Evolutionary conservation across 2,797 vertebrate genomes (phyloP).

Genomic region (Sebastes oblongus): DNA sequence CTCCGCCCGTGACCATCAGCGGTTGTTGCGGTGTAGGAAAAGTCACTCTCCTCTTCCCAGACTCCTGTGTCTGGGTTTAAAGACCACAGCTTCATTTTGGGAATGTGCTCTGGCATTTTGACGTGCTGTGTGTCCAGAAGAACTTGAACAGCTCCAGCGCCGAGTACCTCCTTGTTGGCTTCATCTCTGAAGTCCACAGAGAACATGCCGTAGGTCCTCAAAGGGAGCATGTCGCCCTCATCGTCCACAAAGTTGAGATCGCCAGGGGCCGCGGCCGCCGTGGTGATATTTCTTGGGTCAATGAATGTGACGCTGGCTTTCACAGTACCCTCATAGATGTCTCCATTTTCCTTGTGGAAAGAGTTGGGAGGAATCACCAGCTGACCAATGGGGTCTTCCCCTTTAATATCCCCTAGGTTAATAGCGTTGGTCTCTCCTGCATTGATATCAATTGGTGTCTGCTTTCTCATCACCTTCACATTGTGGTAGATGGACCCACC

Average conservation of each 20-base stretch:
- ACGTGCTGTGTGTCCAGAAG: conserved; percentile 89
- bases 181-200: conserved; percentile 91
- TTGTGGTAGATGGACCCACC: conserved; percentile 91
- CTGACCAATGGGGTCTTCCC: conserved; percentile 87
- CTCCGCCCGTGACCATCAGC: conserved; percentile 72
- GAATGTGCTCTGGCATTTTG: conserved; percentile 89
- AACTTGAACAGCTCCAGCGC: conserved; percentile 86
- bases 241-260: conserved; percentile 91
- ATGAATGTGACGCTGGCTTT: conserved; percentile 95
- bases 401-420: conserved; percentile 84
- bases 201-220: conserved; percentile 97
- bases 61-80: conserved; percentile 91
- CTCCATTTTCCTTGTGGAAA: conserved; percentile 86
- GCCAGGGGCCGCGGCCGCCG: conserved; percentile 86
- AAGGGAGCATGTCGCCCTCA: conserved; percentile 89
- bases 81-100: conserved; percentile 95
- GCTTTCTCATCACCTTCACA: conserved; percentile 90
- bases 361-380: conserved; percentile 88
- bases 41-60: conserved; percentile 92
- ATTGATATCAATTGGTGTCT: conserved; percentile 84
- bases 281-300: conserved; percentile 91
- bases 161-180: conserved; percentile 81
- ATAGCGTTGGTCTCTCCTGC: conserved; percentile 84
- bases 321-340: conserved; percentile 88
- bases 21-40: conserved; percentile 63